Evolutionary conservation across 53 echinoderm and acorn worm genomes (phyloP).

Genomic region (Patiria pectinifera): DNA sequence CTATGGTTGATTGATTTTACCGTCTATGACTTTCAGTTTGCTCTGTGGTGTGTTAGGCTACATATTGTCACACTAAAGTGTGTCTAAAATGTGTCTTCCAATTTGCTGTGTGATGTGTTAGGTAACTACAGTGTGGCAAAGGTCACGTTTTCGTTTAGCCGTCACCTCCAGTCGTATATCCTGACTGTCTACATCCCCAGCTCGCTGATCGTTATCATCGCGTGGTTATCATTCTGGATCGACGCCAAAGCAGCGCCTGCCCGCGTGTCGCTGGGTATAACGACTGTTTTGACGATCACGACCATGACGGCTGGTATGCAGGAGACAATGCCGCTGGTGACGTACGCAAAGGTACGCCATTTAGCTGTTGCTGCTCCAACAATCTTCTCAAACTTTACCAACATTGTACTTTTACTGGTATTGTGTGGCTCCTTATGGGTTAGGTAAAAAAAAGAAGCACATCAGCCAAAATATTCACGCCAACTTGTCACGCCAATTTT

Average conservation of each 20-base stretch:
- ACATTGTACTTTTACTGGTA: no score
- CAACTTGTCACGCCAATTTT: no score
- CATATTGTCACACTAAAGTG: neutral
- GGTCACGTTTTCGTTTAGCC: slow-evolving; percentile 69
- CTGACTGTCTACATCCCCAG: slow-evolving; percentile 87
- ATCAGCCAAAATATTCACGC: no score
- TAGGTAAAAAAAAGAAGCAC: no score
- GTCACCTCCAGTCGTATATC: slow-evolving; percentile 81
- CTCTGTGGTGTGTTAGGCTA: no score
- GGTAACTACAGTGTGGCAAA: slow-evolving; percentile 75
- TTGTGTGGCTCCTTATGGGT: no score
- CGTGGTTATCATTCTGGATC: slow-evolving; percentile 88
- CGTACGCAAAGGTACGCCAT: slow-evolving; percentile 76
- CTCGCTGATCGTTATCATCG: slow-evolving; percentile 73
- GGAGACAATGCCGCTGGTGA: slow-evolving; percentile 77
- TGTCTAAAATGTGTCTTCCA: neutral
- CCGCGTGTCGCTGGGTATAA: slow-evolving; percentile 79
- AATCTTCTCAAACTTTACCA: no score
- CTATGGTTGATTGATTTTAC: no score
- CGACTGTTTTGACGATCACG: slow-evolving; percentile 81
- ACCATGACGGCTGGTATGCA: slow-evolving; percentile 80
- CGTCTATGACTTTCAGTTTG: no score
- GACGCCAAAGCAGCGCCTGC: slow-evolving; percentile 86
- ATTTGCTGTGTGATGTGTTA: neutral
- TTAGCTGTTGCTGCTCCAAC: neutral